Conservation (phyloP, 2,113 vertebrate species). For the Neotoma lepida region DNA sequence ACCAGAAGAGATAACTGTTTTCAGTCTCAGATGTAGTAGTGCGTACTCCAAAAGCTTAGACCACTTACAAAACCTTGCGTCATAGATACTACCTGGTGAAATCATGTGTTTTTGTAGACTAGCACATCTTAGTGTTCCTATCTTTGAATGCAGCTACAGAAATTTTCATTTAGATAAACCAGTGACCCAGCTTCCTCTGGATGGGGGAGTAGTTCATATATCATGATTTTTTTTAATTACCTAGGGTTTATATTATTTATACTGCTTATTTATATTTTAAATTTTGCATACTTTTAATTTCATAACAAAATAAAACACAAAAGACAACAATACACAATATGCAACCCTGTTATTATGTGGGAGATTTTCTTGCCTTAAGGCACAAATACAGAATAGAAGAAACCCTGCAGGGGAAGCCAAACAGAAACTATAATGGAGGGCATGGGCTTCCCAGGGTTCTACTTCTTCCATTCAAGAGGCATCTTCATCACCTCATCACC, state of each 20-base stretch:
- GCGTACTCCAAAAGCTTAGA: conserved; percentile 78
- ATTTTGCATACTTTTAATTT: background rate
- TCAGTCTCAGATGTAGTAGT: conserved; percentile 83
- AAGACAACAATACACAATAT: background rate
- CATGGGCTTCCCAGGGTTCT: background rate
- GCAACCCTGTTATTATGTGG: background rate
- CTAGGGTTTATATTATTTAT: conserved; percentile 88
- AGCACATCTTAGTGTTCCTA: conserved; percentile 72
- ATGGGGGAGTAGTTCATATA: conserved; percentile 88
- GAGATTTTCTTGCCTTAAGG: conserved; percentile 80
- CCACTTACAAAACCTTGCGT: conserved; percentile 67
- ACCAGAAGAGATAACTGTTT: conserved; percentile 84
- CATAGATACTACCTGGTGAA: conserved; percentile 67
- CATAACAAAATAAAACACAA: background rate
- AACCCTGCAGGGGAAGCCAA: background rate
- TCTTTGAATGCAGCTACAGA: conserved; percentile 80
- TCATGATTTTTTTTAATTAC: conserved; percentile 88
- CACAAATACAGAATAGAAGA: background rate
- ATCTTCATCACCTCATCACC: background rate
- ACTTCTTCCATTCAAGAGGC: background rate
- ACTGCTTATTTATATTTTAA: conserved; percentile 84
- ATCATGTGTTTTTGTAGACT: conserved; percentile 80
- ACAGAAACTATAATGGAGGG: background rate
- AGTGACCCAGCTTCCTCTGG: conserved; percentile 84
- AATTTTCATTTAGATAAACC: conserved; percentile 80